Evolutionary conservation across 1,140 invertebrate species (phyloP).

Genomic region (Catajapyx aquilonaris): DNA sequence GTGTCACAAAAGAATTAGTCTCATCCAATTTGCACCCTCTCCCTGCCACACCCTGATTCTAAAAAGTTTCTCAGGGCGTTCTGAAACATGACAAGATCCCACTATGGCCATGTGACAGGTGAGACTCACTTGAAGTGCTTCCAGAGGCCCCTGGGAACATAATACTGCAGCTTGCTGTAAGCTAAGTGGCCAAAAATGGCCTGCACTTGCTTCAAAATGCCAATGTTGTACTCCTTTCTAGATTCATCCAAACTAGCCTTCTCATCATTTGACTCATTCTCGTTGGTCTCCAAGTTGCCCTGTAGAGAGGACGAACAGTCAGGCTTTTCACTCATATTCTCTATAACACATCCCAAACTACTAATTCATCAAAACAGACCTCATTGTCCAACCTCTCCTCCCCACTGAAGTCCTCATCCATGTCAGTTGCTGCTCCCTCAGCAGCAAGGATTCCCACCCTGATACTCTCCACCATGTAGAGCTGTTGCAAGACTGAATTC

Average conservation of each 20-base stretch:
- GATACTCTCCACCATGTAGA: slow-evolving; percentile 89
- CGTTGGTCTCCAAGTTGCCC: slow-evolving; percentile 22
- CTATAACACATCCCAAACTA: too few species aligned
- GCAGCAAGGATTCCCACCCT: slow-evolving; percentile 51
- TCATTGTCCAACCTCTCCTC: slow-evolving; percentile 42
- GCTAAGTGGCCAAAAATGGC: slow-evolving; percentile 94
- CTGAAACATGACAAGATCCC: too few species aligned
- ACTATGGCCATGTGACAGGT: too few species aligned
- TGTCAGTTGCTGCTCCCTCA: slow-evolving; percentile 69
- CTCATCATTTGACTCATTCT: slow-evolving; percentile 29
- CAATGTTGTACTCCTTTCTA: slow-evolving; percentile 78
- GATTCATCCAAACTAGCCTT: slow-evolving; percentile 25
- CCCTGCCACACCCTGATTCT: too few species aligned
- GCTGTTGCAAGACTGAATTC: slow-evolving; percentile 94
- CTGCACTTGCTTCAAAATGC: slow-evolving; percentile 91
- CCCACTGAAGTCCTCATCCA: slow-evolving; percentile 73
- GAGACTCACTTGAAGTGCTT: slow-evolving; percentile 91
- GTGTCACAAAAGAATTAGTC: too few species aligned
- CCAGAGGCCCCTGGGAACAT: slow-evolving; percentile 90
- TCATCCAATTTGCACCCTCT: too few species aligned
- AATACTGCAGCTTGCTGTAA: slow-evolving; percentile 89
- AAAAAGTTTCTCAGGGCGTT: too few species aligned
- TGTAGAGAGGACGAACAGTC: slow-evolving; percentile 4
- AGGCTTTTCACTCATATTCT: too few species aligned
- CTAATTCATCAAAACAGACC: too few species aligned